Evolutionary conservation across 2,113 vertebrate species (phyloP).

Genomic region (Hypomesus transpacificus): DNA sequence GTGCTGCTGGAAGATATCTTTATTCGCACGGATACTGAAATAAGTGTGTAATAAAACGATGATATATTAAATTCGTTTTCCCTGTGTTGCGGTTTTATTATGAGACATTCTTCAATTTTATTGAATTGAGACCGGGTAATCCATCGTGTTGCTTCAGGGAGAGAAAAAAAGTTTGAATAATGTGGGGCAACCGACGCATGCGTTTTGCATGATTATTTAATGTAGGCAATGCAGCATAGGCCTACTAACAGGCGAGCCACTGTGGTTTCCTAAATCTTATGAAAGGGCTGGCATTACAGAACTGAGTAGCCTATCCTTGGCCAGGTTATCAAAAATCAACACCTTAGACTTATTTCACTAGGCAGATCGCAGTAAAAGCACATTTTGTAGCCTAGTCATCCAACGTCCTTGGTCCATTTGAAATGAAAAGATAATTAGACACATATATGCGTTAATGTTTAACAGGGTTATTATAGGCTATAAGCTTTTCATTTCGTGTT

Average conservation of each 20-base stretch:
- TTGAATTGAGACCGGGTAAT: conserved; percentile 75
- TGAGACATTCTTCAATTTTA: conserved; percentile 76
- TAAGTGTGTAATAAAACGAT: conserved; percentile 82
- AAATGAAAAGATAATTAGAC: no score
- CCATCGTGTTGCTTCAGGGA: conserved; percentile 60
- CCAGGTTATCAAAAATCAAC: no score
- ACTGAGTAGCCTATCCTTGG: no score
- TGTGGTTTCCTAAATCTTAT: not conserved
- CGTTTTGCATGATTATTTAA: not conserved
- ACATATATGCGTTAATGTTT: no score
- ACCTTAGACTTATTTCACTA: no score
- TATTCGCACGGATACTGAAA: conserved; percentile 78
- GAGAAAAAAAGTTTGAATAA: conserved; percentile 69
- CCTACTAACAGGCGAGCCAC: not conserved
- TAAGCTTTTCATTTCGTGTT: not conserved
- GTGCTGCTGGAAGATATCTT: conserved; percentile 76
- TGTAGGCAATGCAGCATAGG: not conserved
- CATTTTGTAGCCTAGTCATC: no score
- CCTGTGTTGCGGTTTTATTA: conserved; percentile 76
- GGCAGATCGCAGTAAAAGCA: no score
- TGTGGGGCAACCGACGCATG: conserved; percentile 66
- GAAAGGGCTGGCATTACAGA: no score
- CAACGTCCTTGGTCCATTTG: no score
- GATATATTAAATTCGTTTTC: conserved; percentile 81
- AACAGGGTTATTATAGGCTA: not conserved